phyloP scores from a whole-genome alignment of 1,140 invertebrate species.

The Brachionus plicatilis region DNA sequence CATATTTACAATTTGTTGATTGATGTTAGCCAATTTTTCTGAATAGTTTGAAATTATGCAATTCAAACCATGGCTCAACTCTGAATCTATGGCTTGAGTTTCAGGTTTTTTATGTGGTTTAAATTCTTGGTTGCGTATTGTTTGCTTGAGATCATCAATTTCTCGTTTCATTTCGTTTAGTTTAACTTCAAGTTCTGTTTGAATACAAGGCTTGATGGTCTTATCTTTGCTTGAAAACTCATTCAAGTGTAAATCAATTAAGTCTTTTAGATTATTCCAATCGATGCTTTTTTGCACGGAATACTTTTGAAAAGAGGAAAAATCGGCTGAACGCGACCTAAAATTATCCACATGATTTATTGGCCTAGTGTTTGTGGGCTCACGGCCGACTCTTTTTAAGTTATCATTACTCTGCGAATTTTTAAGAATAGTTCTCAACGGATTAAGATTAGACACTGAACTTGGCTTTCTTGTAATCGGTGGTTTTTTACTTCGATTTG shows the following conservation, averaged over 20 bases:
- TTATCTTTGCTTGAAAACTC: not conserved
- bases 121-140: not conserved
- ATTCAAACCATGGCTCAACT: not conserved
- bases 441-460: not conserved
- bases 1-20: not conserved
- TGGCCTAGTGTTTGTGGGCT: not conserved
- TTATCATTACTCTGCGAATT: not conserved
- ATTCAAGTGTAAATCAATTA: slow-evolving; percentile 3
- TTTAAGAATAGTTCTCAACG: not conserved
- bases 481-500: not conserved
- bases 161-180: slow-evolving; percentile 1
- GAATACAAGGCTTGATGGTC: not conserved
- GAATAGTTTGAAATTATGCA: not conserved
- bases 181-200: not conserved
- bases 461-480: not conserved
- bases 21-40: not conserved
- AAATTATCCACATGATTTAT: not conserved
- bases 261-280: not conserved
- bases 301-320: not conserved
- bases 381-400: not conserved
- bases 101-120: not conserved
- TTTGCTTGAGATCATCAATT: not conserved
- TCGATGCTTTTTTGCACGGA: not conserved
- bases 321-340: not conserved
- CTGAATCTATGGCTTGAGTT: not conserved